These are phyloP conservation scores for Drosophila auraria DNA, from an alignment of 1,140 invertebrate genomes.

Conservation along the genomic window DNA sequence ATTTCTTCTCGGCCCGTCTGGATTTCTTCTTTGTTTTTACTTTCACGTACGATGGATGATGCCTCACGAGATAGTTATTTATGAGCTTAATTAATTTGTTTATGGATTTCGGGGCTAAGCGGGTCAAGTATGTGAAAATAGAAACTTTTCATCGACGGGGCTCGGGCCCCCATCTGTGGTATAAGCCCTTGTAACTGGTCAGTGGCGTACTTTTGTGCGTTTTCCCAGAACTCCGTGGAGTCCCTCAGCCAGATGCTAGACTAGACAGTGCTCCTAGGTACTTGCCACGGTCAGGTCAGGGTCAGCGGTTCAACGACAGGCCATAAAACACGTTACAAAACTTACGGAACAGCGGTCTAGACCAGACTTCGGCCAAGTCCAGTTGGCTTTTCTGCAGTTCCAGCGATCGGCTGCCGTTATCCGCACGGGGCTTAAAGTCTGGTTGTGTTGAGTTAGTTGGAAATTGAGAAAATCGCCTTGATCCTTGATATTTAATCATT, in stretches of 20 bases:
- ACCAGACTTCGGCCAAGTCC: slow-evolving; percentile 7
- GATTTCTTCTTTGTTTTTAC: slow-evolving; percentile 78
- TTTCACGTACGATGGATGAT: slow-evolving; percentile 66
- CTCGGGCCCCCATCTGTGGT: no score
- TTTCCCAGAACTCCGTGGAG: slow-evolving; percentile 34
- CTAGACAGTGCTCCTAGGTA: neutral
- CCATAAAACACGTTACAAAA: slow-evolving; percentile 47
- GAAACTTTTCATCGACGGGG: slow-evolving; percentile 52
- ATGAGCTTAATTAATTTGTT: slow-evolving; percentile 75
- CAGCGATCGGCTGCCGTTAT: slow-evolving; percentile 7
- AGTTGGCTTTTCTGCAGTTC: slow-evolving; percentile 8
- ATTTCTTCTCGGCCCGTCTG: slow-evolving; percentile 57
- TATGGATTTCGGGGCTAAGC: slow-evolving; percentile 59
- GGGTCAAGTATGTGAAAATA: slow-evolving; percentile 73
- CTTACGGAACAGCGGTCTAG: slow-evolving; percentile 27
- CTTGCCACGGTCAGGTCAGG: slow-evolving; percentile 47
- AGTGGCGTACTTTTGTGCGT: slow-evolving; percentile 28
- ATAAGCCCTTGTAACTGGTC: slow-evolving; percentile 12
- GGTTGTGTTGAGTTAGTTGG: neutral
- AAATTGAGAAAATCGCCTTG: no score
- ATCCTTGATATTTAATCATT: neutral
- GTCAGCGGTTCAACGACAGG: slow-evolving; percentile 38
- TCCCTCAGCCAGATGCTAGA: slow-evolving; percentile 19
- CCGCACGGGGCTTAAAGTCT: neutral
- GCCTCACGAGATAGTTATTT: slow-evolving; percentile 63